Conservation (phyloP, 2,113 vertebrate genomes). For the Agapornis roseicollis region DNA sequence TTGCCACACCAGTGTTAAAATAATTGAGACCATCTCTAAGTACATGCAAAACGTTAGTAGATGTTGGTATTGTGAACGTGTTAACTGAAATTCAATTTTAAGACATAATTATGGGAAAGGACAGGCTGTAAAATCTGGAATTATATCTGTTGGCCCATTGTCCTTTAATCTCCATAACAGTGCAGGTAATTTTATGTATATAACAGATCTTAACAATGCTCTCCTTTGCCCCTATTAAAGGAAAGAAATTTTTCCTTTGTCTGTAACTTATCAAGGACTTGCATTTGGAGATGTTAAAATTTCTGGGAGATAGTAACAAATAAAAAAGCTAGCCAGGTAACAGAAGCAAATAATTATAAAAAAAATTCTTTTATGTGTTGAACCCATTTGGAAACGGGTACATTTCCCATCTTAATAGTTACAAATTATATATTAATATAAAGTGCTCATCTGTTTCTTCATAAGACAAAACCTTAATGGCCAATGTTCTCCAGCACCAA, state of each 20-base stretch:
- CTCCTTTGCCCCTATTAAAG: neutral
- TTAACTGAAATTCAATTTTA: constrained; percentile 11
- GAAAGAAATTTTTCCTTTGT: neutral
- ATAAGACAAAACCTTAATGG: neutral
- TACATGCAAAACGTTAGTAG: neutral
- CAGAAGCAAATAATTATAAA: neutral
- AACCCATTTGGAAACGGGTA: neutral
- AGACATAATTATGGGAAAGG: neutral
- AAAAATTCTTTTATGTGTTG: neutral
- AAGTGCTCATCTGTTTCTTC: neutral
- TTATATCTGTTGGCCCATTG: constrained; percentile 5
- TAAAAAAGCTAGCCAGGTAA: neutral
- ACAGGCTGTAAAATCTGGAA: constrained; percentile 1
- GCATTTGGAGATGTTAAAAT: neutral
- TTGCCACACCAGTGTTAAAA: neutral
- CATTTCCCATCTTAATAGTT: neutral
- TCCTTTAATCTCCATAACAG: constrained; percentile 36
- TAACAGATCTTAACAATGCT: neutral
- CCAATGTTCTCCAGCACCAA: neutral
- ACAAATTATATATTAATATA: neutral
- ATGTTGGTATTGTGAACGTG: neutral
- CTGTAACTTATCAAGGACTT: neutral
- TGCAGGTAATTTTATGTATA: constrained; percentile 30
- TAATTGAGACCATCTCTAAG: neutral
- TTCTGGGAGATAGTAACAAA: neutral